phyloP scores from a whole-genome alignment of 2,113 vertebrate genomes.

The Apodemus sylvaticus region DNA sequence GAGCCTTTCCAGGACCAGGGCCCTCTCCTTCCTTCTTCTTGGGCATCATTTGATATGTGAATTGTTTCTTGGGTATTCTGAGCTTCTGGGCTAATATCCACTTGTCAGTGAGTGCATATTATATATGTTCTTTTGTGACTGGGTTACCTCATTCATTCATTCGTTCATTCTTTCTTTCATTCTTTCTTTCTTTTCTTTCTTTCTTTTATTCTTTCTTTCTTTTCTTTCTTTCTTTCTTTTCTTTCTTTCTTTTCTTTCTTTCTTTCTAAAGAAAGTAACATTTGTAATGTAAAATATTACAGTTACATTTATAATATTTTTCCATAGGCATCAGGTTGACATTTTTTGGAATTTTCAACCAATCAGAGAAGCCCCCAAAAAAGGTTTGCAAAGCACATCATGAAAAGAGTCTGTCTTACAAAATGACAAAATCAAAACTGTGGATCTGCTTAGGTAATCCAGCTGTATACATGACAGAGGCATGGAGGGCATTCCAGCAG shows the following conservation, averaged over 20 bases:
- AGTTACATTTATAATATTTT: conserved; percentile 39
- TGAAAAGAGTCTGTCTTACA: neutral
- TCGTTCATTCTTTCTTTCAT: no score
- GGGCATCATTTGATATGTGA: no score
- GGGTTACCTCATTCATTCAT: no score
- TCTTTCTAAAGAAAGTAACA: neutral
- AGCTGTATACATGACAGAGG: neutral
- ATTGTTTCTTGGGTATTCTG: no score
- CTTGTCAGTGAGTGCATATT: no score
- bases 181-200: no score
- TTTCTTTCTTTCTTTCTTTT: rapidly evolving
- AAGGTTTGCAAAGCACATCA: neutral
- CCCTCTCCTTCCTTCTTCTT: no score
- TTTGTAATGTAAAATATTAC: neutral
- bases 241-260: no score
- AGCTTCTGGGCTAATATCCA: no score
- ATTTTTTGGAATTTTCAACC: neutral
- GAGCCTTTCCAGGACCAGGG: no score
- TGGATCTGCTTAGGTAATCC: neutral
- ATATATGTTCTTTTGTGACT: no score
- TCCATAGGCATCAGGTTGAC: neutral
- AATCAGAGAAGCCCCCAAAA: neutral
- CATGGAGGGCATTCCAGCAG: neutral
- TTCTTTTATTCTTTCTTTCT: no score
- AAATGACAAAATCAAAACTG: neutral